Base-by-base conservation (phyloP, 2,113 vertebrate genomes). In the Spizaetus ornatus region DNA sequence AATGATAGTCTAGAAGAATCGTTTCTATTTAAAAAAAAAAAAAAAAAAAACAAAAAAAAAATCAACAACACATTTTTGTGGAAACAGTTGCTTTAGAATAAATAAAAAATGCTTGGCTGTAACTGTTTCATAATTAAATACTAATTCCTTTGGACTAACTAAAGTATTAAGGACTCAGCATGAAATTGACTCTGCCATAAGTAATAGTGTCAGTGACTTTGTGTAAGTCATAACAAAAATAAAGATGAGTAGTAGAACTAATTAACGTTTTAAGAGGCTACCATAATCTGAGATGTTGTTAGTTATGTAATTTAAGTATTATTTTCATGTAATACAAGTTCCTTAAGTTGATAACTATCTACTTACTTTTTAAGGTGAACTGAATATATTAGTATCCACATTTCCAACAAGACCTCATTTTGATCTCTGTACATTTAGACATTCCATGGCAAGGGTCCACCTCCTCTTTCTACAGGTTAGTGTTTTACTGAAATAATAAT, bases 311-410 rank as follows among this genome's bases (percentile, higher is more conserved):
- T 93, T 93, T 79, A 87, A 95, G 91, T 87, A 56, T 19, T 16
- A 58, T 84, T 93, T 96, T 95, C 81, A 91, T 81, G 83, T 82
- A 86, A 47, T 81, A 92, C 72, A 67, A 87, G 89, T 97, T 96
- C 69, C 48, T 82, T 71, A 47, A 29, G 29, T 84, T 86, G 89
- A 84, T 91, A 89, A 71, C 59, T 63, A 86, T 80, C 79, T 96
- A 26, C 73, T 84, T 74, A 59, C 14, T 47, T 91, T 91, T 95
- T 74, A 82, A 84, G 81, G 52, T 78, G 29, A 92, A 53, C 76
- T 66, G 55, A 66, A 21, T 55, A 18, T 58, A 10, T 86, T 71
- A 26, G n/a, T 55, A 55, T 21, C 55, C 36, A 16, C 26, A 13
- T 59, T 78, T 66, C 27, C 43, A 89, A 16, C 34, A 81, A 45